Evolutionary conservation across 2,113 vertebrate species (phyloP).

Genomic region (Blennius ocellaris): DNA sequence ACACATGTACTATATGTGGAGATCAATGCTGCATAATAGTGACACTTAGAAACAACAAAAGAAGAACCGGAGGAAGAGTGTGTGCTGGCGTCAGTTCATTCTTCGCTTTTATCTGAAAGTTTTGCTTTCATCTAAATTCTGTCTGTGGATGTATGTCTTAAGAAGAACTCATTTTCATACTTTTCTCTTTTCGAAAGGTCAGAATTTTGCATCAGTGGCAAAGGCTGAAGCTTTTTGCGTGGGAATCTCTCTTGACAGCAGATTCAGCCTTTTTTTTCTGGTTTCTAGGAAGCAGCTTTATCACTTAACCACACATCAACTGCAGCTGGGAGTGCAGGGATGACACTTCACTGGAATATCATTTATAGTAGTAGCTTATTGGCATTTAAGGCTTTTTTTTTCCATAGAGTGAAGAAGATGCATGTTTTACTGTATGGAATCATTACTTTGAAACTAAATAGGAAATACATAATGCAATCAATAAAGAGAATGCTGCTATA

Average conservation of each 20-base stretch:
- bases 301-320: conserved; percentile 10
- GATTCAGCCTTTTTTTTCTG: neutral
- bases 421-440: neutral
- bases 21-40: conserved; percentile 20
- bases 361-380: neutral
- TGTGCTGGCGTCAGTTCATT: neutral
- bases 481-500: neutral
- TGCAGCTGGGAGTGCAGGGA: conserved; percentile 3
- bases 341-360: conserved; percentile 10
- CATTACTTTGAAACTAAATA: conserved; percentile 1
- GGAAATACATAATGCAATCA: neutral
- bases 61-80: conserved; percentile 22
- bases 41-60: conserved; percentile 30
- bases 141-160: conserved; percentile 33
- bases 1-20: conserved; percentile 1
- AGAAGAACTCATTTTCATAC: conserved; percentile 39
- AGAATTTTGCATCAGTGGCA: conserved; percentile 29
- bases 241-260: conserved; percentile 24
- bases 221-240: conserved; percentile 12
- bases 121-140: conserved; percentile 63
- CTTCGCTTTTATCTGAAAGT: conserved; percentile 56
- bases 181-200: conserved; percentile 25
- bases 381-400: conserved; percentile 1
- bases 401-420: neutral
- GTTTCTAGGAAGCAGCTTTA: conserved; percentile 1